Base-by-base conservation (phyloP, 2,113 vertebrate genomes). In the Prunella fulvescens region DNA sequence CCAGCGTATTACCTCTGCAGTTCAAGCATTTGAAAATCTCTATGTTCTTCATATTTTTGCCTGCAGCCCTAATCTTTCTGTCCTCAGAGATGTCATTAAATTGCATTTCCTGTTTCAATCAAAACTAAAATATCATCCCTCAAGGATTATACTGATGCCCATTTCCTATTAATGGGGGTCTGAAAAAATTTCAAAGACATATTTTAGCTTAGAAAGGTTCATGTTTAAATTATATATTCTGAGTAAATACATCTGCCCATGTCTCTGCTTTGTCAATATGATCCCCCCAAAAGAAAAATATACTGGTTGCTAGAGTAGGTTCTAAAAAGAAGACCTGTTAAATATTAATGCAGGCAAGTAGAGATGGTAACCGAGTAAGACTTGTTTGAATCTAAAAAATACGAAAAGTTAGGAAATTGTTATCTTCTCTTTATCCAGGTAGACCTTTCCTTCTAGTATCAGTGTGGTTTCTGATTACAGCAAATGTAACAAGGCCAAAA, bases 51-150 rank as follows among this genome's bases (percentile, higher is more conserved):
- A 15, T 39, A 24, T 42, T 86, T 86, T 39, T 95, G 76, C 80
- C 66, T 62, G 50, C 29, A 90, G 57, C 15, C 4, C 18, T 20
- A 86, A 12, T 83, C 33, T 18, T 73, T 90, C n/a, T 86, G 20
- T 70, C 64, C 35, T 42, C 54, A 77, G n/a, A 90, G 58, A 70
- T 19, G 44, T 40, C 23, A 73, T 65, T 90, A 92, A 77, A 48
- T 29, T 90, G 33, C 10, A 58, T 81, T 94, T 86, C 64, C 80
- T 81, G 17, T 81, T 94, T 53, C 79, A 92, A 77, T 83, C 33
- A 73, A 90, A 95, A 88, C 66, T 92, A 92, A 95, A 90, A 69
- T 86, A 62, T 57, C 66, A 77, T 35, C 50, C 92, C 50, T 58
- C 67, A 73, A 72, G 74, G 47, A 83, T 73, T 83, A 47, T 35